Evolutionary conservation across 2,113 vertebrate species (phyloP).

Genomic region (Pipa parva): DNA sequence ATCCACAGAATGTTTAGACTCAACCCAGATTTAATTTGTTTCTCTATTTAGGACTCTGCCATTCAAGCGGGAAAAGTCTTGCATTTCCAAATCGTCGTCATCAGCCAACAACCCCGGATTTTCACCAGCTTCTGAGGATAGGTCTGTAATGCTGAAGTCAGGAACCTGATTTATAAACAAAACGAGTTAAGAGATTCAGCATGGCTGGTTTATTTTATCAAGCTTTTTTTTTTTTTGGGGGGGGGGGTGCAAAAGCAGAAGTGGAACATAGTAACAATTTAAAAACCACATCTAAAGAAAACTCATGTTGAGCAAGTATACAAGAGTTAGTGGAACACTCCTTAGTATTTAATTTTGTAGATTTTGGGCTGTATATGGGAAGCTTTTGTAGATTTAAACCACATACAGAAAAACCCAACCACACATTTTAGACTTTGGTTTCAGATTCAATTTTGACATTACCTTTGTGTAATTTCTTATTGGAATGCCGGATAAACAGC

Average conservation of each 20-base stretch:
- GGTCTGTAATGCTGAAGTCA: slow-evolving; percentile 66
- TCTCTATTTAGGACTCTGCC: slow-evolving; percentile 36
- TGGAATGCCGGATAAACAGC: too few relatives aligned
- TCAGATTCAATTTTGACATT: too few relatives aligned
- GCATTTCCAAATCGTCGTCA: slow-evolving; percentile 63
- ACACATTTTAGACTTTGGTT: neutral
- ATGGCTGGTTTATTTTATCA: too few relatives aligned
- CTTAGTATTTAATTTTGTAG: too few relatives aligned
- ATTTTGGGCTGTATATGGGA: neutral
- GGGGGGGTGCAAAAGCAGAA: neutral
- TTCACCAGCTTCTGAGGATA: slow-evolving; percentile 67
- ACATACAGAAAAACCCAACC: neutral
- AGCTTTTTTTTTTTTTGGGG: neutral
- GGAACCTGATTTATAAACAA: slow-evolving; percentile 57
- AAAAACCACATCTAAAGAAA: neutral
- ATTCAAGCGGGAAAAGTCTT: slow-evolving; percentile 55
- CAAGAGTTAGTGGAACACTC: too few relatives aligned
- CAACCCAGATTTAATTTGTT: neutral
- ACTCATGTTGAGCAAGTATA: neutral
- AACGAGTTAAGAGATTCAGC: neutral
- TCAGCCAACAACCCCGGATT: slow-evolving; percentile 61
- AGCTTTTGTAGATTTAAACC: neutral
- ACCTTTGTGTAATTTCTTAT: too few relatives aligned
- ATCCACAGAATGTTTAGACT: too few relatives aligned
- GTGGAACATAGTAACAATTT: too few relatives aligned